Percentiles rank a stretch among this genome's conserved stretches.
Conservation (phyloP, 1,140 invertebrate species). For the Anadara kagoshimensis region DNA sequence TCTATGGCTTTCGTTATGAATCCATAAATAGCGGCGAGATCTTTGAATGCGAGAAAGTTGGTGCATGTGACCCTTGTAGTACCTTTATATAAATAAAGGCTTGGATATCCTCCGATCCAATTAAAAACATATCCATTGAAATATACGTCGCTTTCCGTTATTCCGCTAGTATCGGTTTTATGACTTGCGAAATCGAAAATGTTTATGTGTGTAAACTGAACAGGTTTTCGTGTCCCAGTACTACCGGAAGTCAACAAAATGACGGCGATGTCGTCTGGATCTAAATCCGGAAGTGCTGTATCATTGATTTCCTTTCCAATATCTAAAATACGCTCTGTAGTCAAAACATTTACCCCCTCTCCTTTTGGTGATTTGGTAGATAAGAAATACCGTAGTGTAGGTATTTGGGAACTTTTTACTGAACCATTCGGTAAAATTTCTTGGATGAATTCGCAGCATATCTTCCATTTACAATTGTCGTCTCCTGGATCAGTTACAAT, state of each 20-base stretch:
- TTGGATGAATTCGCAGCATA: neutral
- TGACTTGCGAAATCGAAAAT: neutral
- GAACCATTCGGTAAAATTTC: neutral
- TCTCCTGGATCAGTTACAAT: neutral
- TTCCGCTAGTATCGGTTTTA: neutral
- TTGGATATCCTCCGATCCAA: constrained; percentile 1
- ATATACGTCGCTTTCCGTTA: neutral
- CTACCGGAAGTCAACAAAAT: constrained; percentile 15
- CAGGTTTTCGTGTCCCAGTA: constrained; percentile 14
- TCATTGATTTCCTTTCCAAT: neutral
- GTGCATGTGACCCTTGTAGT: neutral
- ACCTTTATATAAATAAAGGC: neutral
- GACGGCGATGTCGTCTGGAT: constrained; percentile 19
- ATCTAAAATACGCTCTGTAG: neutral
- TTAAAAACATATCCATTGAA: constrained; percentile 12
- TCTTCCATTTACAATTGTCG: neutral
- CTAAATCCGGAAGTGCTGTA: neutral
- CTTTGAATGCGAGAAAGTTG: neutral
- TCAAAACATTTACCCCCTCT: neutral
- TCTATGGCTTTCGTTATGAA: neutral
- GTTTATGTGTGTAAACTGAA: constrained; percentile 1
- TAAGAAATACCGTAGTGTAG: neutral
- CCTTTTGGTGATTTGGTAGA: neutral
- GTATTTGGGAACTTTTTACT: neutral
- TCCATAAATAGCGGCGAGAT: neutral